These are phyloP conservation scores for Stomorhina lunata DNA, from an alignment of 2,888 invertebrate genomes.

Conservation along the genomic window DNA sequence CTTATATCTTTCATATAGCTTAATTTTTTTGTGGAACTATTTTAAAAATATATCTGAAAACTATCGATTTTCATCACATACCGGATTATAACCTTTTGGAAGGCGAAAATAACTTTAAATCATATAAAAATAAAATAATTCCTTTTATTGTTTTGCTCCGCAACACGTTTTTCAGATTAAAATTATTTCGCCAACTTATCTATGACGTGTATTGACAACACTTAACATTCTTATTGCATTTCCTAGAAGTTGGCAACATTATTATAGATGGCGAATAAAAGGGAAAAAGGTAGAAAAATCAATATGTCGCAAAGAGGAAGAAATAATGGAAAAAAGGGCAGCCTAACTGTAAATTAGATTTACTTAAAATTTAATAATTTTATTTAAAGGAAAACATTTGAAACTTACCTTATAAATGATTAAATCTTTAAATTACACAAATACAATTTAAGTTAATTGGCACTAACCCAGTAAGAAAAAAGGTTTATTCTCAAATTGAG, in stretches of 20 bases:
- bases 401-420: conserved; percentile 44
- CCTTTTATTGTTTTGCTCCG: too few species aligned
- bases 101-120: too few species aligned
- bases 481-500: too few species aligned
- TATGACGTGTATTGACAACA: not conserved
- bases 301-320: conserved; percentile 12
- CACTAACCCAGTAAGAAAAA: too few species aligned
- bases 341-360: conserved; percentile 14
- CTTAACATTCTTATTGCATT: not conserved
- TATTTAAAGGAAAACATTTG: not conserved
- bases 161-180: too few species aligned
- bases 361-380: not conserved
- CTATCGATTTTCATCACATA: too few species aligned
- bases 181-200: not conserved
- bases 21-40: too few species aligned
- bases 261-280: conserved; percentile 16
- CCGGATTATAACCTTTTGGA: too few species aligned
- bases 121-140: too few species aligned
- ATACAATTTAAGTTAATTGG: conserved; percentile 30
- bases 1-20: too few species aligned
- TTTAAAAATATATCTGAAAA: too few species aligned
- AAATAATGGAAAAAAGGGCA: not conserved
- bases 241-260: conserved; percentile 22
- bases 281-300: conserved; percentile 32
- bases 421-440: conserved; percentile 10